phyloP scores from a whole-genome alignment of 2,888 invertebrate species.

The Iphiclides podalirius region DNA sequence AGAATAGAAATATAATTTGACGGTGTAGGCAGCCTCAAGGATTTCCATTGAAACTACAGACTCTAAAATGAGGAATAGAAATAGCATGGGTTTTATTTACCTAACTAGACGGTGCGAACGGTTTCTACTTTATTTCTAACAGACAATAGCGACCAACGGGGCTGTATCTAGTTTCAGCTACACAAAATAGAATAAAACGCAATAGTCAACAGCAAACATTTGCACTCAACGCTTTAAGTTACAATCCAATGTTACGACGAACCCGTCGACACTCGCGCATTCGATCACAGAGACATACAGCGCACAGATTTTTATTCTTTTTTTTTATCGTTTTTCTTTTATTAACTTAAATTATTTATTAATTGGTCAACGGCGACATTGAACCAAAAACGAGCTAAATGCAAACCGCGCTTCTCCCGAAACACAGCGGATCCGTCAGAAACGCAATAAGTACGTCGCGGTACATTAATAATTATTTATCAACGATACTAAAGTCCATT shows the following conservation, averaged over 20 bases:
- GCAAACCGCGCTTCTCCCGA: constrained; percentile 23
- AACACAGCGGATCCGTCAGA: constrained; percentile 16
- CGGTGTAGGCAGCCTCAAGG: neutral
- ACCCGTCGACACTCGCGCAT: neutral
- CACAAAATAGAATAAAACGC: constrained; percentile 1
- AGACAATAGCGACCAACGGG: neutral
- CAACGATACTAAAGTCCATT: constrained; percentile 5
- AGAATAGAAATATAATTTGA: too few species aligned
- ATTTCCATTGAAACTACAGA: neutral
- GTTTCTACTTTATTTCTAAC: neutral
- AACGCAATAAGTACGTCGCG: constrained; percentile 13
- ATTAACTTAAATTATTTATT: constrained; percentile 33
- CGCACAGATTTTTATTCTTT: constrained; percentile 33
- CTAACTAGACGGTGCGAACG: neutral
- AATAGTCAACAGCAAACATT: too few species aligned
- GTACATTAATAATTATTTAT: constrained; percentile 8
- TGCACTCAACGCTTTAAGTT: neutral
- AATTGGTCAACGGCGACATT: constrained; percentile 33
- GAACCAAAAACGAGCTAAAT: constrained; percentile 32
- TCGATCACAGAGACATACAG: constrained; percentile 2
- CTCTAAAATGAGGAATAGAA: neutral
- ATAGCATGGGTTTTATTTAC: neutral
- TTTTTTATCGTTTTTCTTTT: constrained; percentile 33
- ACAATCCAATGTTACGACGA: constrained; percentile 1
- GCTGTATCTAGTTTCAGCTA: constrained; percentile 12